Evolutionary conservation across 2,797 vertebrate genomes (phyloP).

Genomic region (Acridotheres tristis): DNA sequence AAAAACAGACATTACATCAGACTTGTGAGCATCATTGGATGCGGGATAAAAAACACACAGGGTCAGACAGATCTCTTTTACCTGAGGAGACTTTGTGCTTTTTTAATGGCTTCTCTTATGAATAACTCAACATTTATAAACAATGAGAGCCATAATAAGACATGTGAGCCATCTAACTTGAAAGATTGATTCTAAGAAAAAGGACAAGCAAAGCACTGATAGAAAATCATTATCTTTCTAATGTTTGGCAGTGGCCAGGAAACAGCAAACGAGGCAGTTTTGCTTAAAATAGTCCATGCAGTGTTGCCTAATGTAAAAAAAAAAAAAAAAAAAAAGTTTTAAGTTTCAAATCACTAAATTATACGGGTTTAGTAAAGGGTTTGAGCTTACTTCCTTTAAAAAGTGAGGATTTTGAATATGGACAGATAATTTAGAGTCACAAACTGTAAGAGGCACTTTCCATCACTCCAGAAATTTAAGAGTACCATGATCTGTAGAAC

Average conservation of each 20-base stretch:
- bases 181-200: background rate
- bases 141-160: background rate
- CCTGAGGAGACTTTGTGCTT: background rate
- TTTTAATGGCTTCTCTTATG: background rate
- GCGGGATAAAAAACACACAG: background rate
- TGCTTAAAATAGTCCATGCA: background rate
- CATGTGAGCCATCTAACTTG: background rate
- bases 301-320: background rate
- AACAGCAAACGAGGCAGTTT: background rate
- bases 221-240: background rate
- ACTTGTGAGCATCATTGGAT: background rate
- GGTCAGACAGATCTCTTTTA: background rate
- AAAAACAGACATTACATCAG: background rate
- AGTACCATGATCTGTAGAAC: background rate
- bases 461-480: background rate
- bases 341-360: background rate
- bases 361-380: background rate
- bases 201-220: background rate
- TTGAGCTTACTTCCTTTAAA: background rate
- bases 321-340: rapidly evolving
- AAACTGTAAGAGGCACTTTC: background rate
- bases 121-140: background rate
- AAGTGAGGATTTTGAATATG: background rate
- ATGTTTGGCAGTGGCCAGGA: background rate
- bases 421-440: background rate